A percentile compares a stretch with the other conserved stretches of the same genome.
Conservation (phyloP, 2,113 vertebrate genomes). For the Electrona antarctica region DNA sequence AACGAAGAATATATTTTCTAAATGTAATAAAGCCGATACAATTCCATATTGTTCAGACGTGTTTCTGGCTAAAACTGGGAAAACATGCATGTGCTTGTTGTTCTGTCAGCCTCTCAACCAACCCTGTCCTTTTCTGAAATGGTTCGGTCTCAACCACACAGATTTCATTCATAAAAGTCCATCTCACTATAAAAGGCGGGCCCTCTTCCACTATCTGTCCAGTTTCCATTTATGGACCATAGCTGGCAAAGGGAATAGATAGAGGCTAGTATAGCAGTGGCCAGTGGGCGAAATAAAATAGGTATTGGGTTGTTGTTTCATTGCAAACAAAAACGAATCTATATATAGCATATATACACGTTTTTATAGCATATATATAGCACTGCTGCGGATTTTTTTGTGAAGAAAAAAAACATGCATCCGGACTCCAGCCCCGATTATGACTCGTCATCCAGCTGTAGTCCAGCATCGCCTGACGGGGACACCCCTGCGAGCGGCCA, state of each 20-base stretch:
- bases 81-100: slow-evolving; percentile 18
- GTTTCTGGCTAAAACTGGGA: not conserved
- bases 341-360: not conserved
- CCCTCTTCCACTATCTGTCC: slow-evolving; percentile 71
- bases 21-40: not conserved
- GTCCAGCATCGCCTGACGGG: slow-evolving; percentile 88
- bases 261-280: slow-evolving; percentile 3
- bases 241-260: slow-evolving; percentile 57
- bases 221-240: slow-evolving; percentile 60
- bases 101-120: not conserved
- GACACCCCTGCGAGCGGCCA: slow-evolving; percentile 88
- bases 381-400: slow-evolving; percentile 27
- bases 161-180: slow-evolving; percentile 87
- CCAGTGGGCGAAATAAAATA: slow-evolving; percentile 6
- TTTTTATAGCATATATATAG: slow-evolving; percentile 21
- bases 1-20: too few species aligned
- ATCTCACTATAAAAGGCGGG: slow-evolving; percentile 81
- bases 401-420: slow-evolving; percentile 79
- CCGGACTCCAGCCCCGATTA: slow-evolving; percentile 84
- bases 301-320: slow-evolving; percentile 5
- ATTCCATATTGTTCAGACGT: not conserved
- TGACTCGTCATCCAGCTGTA: slow-evolving; percentile 90
- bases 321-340: not conserved
- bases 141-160: slow-evolving; percentile 78
- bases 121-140: slow-evolving; percentile 57